Conservation (phyloP, 1,140 invertebrate genomes). For the Araneus ventricosus region DNA sequence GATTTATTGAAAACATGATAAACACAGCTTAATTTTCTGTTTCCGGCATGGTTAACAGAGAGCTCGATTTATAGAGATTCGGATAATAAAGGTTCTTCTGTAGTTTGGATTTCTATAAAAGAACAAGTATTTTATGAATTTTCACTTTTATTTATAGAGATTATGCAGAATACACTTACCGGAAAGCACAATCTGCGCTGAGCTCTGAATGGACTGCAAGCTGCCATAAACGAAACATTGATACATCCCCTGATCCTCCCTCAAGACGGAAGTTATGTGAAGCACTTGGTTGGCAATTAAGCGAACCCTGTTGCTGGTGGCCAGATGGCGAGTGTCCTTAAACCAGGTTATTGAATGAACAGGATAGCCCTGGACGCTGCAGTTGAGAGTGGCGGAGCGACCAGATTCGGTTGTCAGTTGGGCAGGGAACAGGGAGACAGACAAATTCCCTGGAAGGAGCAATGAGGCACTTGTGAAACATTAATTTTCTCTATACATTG, state of each 20-base stretch:
- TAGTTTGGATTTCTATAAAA: too few relatives aligned
- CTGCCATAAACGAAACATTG: constrained; percentile 80
- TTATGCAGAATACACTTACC: too few relatives aligned
- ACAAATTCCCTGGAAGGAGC: constrained; percentile 78
- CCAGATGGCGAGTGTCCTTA: constrained; percentile 77
- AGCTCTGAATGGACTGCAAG: constrained; percentile 79
- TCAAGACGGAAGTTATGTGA: constrained; percentile 78
- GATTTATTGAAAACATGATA: too few relatives aligned
- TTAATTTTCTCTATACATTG: background rate
- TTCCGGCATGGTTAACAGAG: too few relatives aligned
- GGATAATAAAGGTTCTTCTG: too few relatives aligned
- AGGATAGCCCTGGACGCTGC: constrained; percentile 79
- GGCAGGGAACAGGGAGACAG: constrained; percentile 78
- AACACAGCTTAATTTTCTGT: too few relatives aligned
- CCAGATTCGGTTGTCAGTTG: constrained; percentile 79
- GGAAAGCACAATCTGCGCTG: constrained; percentile 78
- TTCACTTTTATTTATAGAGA: too few relatives aligned
- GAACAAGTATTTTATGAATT: too few relatives aligned
- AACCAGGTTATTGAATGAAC: constrained; percentile 79
- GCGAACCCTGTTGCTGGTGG: constrained; percentile 63
- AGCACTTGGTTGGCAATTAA: constrained; percentile 76
- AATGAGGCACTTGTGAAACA: background rate
- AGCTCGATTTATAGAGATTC: too few relatives aligned
- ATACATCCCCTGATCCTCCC: constrained; percentile 81
- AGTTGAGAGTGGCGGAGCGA: constrained; percentile 74